Evolutionary conservation across 2,797 vertebrate genomes (phyloP), one percentile per base, ranked within the genome.

Genomic region (Poecilia wingei): DNA sequence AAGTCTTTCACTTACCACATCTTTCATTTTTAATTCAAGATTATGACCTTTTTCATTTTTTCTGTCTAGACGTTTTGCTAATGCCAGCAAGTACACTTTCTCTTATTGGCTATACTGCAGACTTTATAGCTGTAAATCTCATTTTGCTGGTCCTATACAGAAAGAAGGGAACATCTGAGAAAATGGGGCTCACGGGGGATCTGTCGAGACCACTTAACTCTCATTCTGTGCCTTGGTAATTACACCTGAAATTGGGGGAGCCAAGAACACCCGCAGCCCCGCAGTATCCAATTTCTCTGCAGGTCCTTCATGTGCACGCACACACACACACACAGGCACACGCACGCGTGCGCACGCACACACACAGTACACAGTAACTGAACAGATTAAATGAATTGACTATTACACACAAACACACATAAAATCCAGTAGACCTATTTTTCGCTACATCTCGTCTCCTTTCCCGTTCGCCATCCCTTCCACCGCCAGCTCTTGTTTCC

Each of bases 191-290:
- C 70, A 43, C 70, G 68, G 82, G 80, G 70, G 64, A 71, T 77
- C 74, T 91, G 92, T 92, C 91, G 53, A 53, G 76, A 90, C 82
- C 84, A 86, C 89, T 94, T 92, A 91, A 88, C 81, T 89, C 86
- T 90, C 76, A 71, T 93, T 89, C 90, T 88, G 79, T 80, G 83
- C 87, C 84, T 64, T 79, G 86, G 93, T 94, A 92, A 95, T 94
- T 95, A 94, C 93, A 92, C 87, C 87, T 92, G 92, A 88, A 93
- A 93, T 91, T 89, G 93, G 82, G 78, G 71, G 84, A 82, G 76
- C 82, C 74, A 14, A 72, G 87, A 88, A 82, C 79, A 92, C 84
- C 83, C 76, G 74, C 76, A 72, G 78, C 77, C 85, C 61, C 79
- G 82, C 77, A 49, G 80, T 74, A 79, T 86, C 73, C 85, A 86